phyloP scores from a whole-genome alignment of 2,888 invertebrate genomes.

The Parthenolecanium corni region DNA sequence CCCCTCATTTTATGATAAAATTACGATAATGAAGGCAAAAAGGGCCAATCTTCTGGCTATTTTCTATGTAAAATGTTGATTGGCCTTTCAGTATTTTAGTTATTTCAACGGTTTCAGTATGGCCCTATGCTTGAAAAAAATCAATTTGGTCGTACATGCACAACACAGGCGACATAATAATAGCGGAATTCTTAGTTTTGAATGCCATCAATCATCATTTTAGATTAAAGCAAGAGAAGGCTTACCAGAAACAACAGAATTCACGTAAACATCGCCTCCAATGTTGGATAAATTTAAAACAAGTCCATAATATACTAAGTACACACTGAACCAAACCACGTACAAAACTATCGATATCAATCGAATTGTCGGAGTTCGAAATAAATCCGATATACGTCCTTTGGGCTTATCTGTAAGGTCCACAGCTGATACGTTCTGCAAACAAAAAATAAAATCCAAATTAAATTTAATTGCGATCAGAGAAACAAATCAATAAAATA shows the following conservation, averaged over 20 bases:
- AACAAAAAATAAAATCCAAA: neutral
- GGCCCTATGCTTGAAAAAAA: too few species aligned
- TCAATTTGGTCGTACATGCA: too few species aligned
- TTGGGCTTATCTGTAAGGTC: conserved; percentile 32
- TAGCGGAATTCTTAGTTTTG: too few species aligned
- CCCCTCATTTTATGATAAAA: too few species aligned
- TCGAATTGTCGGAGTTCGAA: conserved; percentile 51
- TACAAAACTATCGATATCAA: conserved; percentile 59
- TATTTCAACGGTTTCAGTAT: too few species aligned
- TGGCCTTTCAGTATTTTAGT: too few species aligned
- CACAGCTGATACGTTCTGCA: conserved; percentile 31
- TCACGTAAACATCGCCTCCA: conserved; percentile 61
- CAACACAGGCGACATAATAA: too few species aligned
- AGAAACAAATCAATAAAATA: too few species aligned
- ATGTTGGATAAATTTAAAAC: conserved; percentile 62
- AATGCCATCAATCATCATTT: too few species aligned
- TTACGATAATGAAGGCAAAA: too few species aligned
- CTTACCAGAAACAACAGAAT: conserved; percentile 44
- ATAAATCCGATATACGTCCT: conserved; percentile 52
- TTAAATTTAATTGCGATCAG: neutral
- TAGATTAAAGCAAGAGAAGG: neutral
- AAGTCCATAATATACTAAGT: conserved; percentile 65
- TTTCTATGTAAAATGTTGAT: too few species aligned
- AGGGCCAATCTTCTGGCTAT: too few species aligned
- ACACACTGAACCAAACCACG: conserved; percentile 64